These are phyloP conservation scores for Ditylenchus dipsaci DNA, from an alignment of 1,140 invertebrate genomes.

Conservation along the genomic window DNA sequence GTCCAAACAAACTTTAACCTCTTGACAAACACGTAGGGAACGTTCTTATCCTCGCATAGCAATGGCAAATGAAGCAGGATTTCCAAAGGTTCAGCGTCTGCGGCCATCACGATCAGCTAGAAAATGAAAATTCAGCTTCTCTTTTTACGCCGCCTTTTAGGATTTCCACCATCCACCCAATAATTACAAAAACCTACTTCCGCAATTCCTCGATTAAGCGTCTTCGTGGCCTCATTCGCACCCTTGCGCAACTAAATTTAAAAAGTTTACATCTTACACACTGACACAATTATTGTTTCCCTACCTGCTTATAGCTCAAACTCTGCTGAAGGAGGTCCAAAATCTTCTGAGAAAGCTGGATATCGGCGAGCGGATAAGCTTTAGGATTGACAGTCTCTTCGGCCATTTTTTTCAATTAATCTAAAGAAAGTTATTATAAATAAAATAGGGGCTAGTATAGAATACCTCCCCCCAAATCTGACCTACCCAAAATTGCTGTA, in stretches of 20 bases:
- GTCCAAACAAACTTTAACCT: conserved; percentile 62
- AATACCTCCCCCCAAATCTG: too few species aligned
- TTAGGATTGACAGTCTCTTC: conserved; percentile 91
- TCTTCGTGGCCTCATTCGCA: conserved; percentile 78
- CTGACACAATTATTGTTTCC: conserved; percentile 63
- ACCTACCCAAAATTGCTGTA: too few species aligned
- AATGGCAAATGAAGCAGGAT: conserved; percentile 93
- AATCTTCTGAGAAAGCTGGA: conserved; percentile 78
- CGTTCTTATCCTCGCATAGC: conserved; percentile 98
- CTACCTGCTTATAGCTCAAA: conserved; percentile 79
- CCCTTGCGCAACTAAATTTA: conserved; percentile 94
- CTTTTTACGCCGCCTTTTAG: too few species aligned
- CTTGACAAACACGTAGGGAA: conserved; percentile 95
- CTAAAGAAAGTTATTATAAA: too few species aligned
- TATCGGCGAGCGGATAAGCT: conserved; percentile 92
- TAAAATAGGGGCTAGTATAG: too few species aligned
- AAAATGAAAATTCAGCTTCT: too few species aligned
- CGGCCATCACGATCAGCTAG: conserved; percentile 96
- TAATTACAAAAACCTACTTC: conserved; percentile 33
- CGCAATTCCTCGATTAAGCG: conserved; percentile 54
- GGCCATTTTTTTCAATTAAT: background rate
- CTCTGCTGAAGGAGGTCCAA: conserved; percentile 80
- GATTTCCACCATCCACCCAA: too few species aligned
- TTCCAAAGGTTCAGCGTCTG: conserved; percentile 92
- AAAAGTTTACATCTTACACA: too few species aligned